phyloP scores from a whole-genome alignment of 2,888 invertebrate species.

The Psylliodes chrysocephalus region DNA sequence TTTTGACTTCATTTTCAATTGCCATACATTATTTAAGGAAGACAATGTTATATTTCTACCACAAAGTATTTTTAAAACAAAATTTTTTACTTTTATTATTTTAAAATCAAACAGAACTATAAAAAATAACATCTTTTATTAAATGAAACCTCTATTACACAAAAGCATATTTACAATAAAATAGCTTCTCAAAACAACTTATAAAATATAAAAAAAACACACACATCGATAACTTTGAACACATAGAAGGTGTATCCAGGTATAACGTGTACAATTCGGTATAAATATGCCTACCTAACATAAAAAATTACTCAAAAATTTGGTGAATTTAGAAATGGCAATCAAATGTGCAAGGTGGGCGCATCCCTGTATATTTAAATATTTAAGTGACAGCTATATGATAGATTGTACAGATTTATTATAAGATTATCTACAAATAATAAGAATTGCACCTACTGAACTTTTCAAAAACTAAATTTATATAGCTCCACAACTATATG shows the following conservation, averaged over 20 bases:
- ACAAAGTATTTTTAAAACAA: too few relatives aligned
- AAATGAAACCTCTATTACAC: conserved; percentile 26
- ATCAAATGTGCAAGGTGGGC: too few relatives aligned
- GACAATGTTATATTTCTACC: too few relatives aligned
- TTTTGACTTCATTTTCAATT: too few relatives aligned
- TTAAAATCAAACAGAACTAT: conserved; percentile 2
- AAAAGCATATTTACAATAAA: conserved; percentile 38
- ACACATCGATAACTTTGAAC: conserved; percentile 46
- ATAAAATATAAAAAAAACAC: conserved; percentile 32
- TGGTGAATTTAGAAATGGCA: too few relatives aligned
- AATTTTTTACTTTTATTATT: not conserved
- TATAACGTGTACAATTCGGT: conserved; percentile 3
- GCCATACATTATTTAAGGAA: too few relatives aligned
- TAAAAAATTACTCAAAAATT: too few relatives aligned
- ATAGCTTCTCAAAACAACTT: conserved; percentile 29
- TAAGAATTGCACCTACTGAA: not conserved
- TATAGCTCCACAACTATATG: not conserved
- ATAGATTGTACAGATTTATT: too few relatives aligned
- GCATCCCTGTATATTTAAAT: too few relatives aligned
- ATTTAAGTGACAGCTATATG: too few relatives aligned
- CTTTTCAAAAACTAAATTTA: not conserved
- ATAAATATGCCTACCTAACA: too few relatives aligned
- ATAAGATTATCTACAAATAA: too few relatives aligned
- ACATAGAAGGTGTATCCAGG: conserved; percentile 47
- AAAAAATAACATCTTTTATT: conserved; percentile 43